Percentiles rank a stretch among this genome's conserved stretches.
These are phyloP conservation scores for Adelognathus sp. DNA, from an alignment of 2,888 invertebrate species.

Conservation along the genomic window DNA sequence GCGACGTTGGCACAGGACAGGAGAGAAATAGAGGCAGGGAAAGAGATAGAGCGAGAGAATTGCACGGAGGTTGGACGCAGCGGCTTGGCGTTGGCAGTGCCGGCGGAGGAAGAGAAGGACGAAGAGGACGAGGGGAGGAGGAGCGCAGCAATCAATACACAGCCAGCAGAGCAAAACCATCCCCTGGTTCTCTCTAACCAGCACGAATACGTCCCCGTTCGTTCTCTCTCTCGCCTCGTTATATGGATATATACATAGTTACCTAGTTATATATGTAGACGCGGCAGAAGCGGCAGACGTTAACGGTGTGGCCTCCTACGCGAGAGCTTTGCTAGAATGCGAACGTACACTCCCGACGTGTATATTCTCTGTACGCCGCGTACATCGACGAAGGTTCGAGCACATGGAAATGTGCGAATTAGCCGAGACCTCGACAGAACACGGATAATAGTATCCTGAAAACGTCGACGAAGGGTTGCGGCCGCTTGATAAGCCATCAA, in stretches of 20 bases:
- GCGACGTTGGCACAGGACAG: slow-evolving; percentile 45
- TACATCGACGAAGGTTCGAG: background rate
- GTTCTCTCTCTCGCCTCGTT: slow-evolving; percentile 23
- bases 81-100: slow-evolving; percentile 59
- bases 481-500: background rate
- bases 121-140: slow-evolving; percentile 61
- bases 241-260: slow-evolving; percentile 18
- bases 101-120: slow-evolving; percentile 65
- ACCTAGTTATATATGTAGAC: slow-evolving; percentile 10
- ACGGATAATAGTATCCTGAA: background rate
- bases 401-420: background rate
- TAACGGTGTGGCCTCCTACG: slow-evolving; percentile 49
- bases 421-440: background rate
- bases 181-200: slow-evolving; percentile 66
- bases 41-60: slow-evolving; percentile 43
- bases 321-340: slow-evolving; percentile 27
- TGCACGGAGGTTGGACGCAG: slow-evolving; percentile 51
- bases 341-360: slow-evolving; percentile 28
- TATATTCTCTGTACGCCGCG: slow-evolving; percentile 1
- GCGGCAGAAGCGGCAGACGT: slow-evolving; percentile 38
- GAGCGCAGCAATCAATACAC: slow-evolving; percentile 79
- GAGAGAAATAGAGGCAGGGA: slow-evolving; percentile 34
- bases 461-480: background rate
- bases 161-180: slow-evolving; percentile 79
- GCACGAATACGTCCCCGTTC: slow-evolving; percentile 64